phyloP scores from a whole-genome alignment of 1,140 invertebrate genomes.

The Periplaneta americana region DNA sequence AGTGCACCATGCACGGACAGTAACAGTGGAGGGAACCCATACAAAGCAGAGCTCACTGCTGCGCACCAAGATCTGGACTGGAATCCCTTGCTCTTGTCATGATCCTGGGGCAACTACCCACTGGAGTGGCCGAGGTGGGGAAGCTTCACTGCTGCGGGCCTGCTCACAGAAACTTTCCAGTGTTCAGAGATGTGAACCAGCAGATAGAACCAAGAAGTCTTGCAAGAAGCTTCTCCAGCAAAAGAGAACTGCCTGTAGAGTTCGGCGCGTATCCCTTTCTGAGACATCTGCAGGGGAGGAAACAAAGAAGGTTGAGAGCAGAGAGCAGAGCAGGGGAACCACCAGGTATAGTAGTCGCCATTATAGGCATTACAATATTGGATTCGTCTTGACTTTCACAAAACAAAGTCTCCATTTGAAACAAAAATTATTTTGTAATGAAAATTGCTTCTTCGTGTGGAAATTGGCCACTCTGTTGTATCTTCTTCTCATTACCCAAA shows the following conservation, averaged over 20 bases:
- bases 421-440: no score
- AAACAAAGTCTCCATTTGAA: no score
- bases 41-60: conserved; percentile 45
- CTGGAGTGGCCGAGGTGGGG: conserved; percentile 5
- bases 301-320: background rate
- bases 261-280: background rate
- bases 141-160: conserved; percentile 1
- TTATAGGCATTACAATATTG: no score
- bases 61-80: conserved; percentile 52
- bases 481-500: no score
- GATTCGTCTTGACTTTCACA: no score
- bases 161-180: conserved; percentile 11
- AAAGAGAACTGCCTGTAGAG: background rate
- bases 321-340: background rate
- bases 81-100: conserved; percentile 25
- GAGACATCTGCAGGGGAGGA: background rate
- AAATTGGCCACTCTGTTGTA: no score
- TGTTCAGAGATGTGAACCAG: background rate
- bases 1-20: background rate
- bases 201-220: background rate
- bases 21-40: conserved; percentile 37
- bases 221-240: no score
- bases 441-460: no score
- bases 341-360: background rate
- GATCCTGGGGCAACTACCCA: background rate